Percentiles rank a stretch among this genome's conserved stretches.
Conservation (phyloP, 2,888 invertebrate genomes). For the Chloromyia formosa region DNA sequence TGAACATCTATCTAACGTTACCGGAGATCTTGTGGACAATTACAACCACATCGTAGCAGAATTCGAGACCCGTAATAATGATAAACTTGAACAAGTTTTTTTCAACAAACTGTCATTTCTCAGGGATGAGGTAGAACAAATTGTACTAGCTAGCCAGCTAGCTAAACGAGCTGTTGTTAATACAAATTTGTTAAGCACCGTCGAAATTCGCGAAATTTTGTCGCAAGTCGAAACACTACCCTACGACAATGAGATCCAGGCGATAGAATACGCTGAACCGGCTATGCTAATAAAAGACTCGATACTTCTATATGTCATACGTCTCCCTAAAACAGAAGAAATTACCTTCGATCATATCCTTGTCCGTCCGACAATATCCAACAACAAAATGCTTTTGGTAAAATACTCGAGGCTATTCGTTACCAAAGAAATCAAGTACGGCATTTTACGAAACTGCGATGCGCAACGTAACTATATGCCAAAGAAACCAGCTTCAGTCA, state of each 20-base stretch:
- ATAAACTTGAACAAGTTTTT: conserved; percentile 6
- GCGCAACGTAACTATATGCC: too few species aligned
- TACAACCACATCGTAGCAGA: conserved; percentile 15
- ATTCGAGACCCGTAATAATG: background rate
- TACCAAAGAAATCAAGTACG: too few species aligned
- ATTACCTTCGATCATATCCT: too few species aligned
- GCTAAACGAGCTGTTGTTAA: conserved; percentile 18
- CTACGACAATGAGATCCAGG: conserved; percentile 45
- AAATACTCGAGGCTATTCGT: too few species aligned
- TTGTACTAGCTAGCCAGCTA: conserved; percentile 12
- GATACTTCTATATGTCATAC: background rate
- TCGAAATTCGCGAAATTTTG: conserved; percentile 12
- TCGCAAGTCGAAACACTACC: conserved; percentile 48
- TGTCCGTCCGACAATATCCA: too few species aligned
- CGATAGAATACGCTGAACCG: conserved; percentile 45
- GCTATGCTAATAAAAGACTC: conserved; percentile 47
- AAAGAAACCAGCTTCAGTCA: too few species aligned
- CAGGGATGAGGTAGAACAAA: conserved; percentile 16
- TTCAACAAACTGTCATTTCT: conserved; percentile 6
- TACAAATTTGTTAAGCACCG: background rate
- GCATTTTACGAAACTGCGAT: too few species aligned
- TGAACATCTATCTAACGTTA: background rate
- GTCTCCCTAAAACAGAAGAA: background rate
- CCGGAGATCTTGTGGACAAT: conserved; percentile 7
- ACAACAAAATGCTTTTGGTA: too few species aligned